Percentiles rank a stretch among this genome's conserved stretches.
These are phyloP conservation scores for Capra hircus DNA, from an alignment of 2,113 vertebrate genomes.

Conservation along the genomic window DNA sequence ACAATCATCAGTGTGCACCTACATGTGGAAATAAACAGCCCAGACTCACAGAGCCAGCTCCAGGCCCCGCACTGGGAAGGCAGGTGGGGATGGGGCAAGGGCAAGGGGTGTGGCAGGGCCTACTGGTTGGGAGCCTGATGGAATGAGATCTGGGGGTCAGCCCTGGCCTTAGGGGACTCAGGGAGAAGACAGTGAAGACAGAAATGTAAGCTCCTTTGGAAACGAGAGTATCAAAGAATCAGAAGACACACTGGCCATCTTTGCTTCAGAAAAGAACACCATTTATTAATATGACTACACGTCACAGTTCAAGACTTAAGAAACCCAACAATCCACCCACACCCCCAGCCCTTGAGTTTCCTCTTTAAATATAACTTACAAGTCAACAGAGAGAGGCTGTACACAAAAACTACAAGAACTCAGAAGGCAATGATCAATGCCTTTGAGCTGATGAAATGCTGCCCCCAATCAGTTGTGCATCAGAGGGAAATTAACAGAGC, in stretches of 20 bases:
- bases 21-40: neutral
- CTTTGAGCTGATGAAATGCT: neutral
- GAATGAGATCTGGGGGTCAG: neutral
- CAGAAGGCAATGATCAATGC: no score
- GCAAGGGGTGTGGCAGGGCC: neutral
- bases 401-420: neutral
- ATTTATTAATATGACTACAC: no score
- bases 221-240: neutral
- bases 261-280: neutral
- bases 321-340: neutral
- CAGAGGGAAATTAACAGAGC: neutral
- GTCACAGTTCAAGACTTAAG: neutral
- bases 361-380: neutral
- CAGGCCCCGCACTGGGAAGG: neutral
- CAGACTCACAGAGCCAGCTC: neutral
- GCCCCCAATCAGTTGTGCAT: rapidly evolving
- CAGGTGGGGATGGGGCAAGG: neutral
- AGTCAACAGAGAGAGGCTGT: neutral
- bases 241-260: neutral
- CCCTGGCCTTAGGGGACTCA: neutral
- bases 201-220: neutral
- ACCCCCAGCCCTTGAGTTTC: neutral
- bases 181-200: neutral
- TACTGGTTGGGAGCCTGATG: neutral
- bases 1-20: no score